These are phyloP conservation scores for Apodemia duryi DNA, from an alignment of 2,888 invertebrate genomes.

Conservation along the genomic window DNA sequence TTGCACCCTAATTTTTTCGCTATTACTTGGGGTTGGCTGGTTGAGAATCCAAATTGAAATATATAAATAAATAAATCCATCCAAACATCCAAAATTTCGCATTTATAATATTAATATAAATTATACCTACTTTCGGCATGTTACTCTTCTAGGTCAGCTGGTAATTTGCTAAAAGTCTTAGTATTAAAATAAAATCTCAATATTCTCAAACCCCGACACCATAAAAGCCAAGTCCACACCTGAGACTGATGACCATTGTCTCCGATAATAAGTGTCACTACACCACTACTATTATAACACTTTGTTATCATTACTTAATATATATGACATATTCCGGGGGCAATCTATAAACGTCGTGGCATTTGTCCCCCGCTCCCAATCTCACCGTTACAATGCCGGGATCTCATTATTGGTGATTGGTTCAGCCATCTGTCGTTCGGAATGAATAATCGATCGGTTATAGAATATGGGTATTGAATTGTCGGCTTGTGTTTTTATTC, in stretches of 20 bases:
- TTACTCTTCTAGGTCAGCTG: no score
- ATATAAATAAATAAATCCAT: no score
- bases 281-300: conserved; percentile 7
- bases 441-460: conserved; percentile 43
- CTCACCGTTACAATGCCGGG: conserved; percentile 40
- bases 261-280: conserved; percentile 18
- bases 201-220: background rate
- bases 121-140: no score
- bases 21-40: no score
- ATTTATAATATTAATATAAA: no score
- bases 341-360: conserved; percentile 35
- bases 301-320: conserved; percentile 12
- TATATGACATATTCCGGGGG: conserved; percentile 25
- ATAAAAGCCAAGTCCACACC: background rate
- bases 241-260: conserved; percentile 4
- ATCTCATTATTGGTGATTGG: conserved; percentile 54
- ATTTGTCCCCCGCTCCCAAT: conserved; percentile 42
- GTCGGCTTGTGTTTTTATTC: conserved; percentile 1
- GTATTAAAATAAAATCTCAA: background rate
- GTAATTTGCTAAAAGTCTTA: no score
- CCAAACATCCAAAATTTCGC: no score
- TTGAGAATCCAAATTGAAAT: no score
- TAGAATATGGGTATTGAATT: conserved; percentile 33
- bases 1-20: no score
- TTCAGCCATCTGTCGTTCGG: conserved; percentile 56